phyloP scores from a whole-genome alignment of 2,888 invertebrate species.

The Cylloceria caligata region DNA sequence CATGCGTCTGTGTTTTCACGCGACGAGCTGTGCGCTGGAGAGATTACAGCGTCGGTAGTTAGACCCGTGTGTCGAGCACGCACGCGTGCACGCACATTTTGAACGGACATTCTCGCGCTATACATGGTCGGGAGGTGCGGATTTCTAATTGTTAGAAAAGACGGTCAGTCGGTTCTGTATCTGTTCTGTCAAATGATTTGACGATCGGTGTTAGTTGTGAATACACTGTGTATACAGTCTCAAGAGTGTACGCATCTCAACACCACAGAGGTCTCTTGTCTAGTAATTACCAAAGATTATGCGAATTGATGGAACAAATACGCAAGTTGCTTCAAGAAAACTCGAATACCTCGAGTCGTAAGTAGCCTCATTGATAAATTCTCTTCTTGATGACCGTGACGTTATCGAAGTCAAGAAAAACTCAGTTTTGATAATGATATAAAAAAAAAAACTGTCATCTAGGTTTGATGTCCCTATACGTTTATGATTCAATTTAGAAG shows the following conservation, averaged over 20 bases:
- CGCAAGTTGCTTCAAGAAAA: constrained; percentile 7
- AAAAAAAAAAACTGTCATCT: constrained; percentile 1
- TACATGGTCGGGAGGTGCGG: constrained; percentile 52
- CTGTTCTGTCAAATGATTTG: constrained; percentile 36
- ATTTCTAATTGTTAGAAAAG: constrained; percentile 63
- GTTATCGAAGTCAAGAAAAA: constrained; percentile 21
- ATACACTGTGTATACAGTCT: not conserved
- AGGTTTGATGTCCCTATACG: not conserved
- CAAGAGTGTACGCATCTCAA: not conserved
- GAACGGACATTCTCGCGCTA: constrained; percentile 42
- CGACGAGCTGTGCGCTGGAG: constrained; percentile 16
- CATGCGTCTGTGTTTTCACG: constrained; percentile 16
- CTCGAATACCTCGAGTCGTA: constrained; percentile 26
- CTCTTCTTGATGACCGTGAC: constrained; percentile 19
- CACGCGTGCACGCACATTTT: constrained; percentile 21
- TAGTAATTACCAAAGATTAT: constrained; percentile 18
- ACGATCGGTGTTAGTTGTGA: constrained; percentile 20
- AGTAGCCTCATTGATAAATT: constrained; percentile 31
- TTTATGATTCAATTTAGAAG: not conserved
- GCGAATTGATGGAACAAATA: constrained; percentile 14
- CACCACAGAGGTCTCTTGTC: constrained; percentile 21
- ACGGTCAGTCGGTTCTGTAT: constrained; percentile 45
- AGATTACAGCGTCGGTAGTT: constrained; percentile 35
- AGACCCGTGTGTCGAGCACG: constrained; percentile 38
- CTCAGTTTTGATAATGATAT: not conserved